Conservation (phyloP, 2,797 vertebrate genomes). For the Syngnathus acus region DNA sequence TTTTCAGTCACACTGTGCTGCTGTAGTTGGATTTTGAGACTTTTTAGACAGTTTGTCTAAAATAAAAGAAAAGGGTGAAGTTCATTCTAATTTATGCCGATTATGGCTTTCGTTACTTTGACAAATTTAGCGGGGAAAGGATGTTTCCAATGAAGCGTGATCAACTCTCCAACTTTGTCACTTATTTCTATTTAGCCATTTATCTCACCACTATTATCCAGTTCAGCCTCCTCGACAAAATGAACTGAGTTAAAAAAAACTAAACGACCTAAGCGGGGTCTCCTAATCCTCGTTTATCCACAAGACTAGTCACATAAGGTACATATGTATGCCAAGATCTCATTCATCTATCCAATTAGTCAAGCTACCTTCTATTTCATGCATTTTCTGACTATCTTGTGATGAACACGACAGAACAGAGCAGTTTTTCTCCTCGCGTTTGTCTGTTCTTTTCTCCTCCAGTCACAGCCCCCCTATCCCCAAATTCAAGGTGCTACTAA, state of each 20-base stretch:
- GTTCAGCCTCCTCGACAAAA: neutral
- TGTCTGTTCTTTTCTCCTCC: conserved; percentile 17
- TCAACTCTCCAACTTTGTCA: no score
- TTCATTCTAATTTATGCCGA: no score
- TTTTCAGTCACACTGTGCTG: neutral
- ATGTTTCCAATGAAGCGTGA: no score
- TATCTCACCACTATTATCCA: no score
- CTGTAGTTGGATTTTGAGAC: neutral
- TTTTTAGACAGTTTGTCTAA: neutral
- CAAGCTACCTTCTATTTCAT: neutral
- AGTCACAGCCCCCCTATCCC: conserved; percentile 27
- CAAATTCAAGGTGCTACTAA: conserved; percentile 60
- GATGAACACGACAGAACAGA: neutral
- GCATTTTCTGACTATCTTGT: neutral
- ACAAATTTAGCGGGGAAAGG: no score
- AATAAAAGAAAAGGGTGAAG: neutral
- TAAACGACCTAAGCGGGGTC: neutral
- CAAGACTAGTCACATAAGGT: neutral
- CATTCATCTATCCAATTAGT: neutral
- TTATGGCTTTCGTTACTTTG: no score
- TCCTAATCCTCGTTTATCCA: neutral
- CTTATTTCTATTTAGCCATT: no score
- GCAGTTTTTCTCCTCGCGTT: conserved; percentile 2
- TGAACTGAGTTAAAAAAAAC: neutral
- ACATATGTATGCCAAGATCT: neutral